Conservation (phyloP, 2,113 vertebrate species). For the Sinocyclocheilus grahami region DNA sequence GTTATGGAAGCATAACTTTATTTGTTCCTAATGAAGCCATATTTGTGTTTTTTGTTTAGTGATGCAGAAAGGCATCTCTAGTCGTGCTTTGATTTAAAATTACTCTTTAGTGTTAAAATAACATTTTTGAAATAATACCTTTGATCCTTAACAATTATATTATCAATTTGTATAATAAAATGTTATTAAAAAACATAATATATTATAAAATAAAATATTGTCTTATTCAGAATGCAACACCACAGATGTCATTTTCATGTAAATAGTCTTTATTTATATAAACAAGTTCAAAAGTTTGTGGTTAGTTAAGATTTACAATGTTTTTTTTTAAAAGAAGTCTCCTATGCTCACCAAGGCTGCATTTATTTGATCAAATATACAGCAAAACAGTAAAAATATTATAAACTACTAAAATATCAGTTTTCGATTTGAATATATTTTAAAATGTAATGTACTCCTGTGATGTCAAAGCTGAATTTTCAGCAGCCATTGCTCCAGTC, state of each 20-base stretch:
- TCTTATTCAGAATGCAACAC: background rate
- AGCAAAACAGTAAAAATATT: background rate
- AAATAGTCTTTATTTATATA: background rate
- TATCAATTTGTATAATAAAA: background rate
- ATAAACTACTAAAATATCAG: background rate
- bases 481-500: background rate
- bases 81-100: background rate
- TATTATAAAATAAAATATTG: background rate
- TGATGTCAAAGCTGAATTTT: background rate
- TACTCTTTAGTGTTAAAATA: background rate
- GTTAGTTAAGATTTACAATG: background rate
- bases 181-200: background rate
- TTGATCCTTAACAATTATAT: background rate
- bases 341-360: background rate
- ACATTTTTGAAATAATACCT: background rate
- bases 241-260: background rate
- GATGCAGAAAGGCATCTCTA: background rate
- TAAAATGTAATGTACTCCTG: background rate
- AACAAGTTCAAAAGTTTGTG: background rate
- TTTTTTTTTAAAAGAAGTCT: background rate
- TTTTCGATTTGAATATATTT: background rate
- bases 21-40: background rate
- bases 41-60: background rate
- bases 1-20: background rate
- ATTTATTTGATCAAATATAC: no score